phyloP scores from a whole-genome alignment of 2,888 invertebrate genomes.

The Agrenia bidenticulata region DNA sequence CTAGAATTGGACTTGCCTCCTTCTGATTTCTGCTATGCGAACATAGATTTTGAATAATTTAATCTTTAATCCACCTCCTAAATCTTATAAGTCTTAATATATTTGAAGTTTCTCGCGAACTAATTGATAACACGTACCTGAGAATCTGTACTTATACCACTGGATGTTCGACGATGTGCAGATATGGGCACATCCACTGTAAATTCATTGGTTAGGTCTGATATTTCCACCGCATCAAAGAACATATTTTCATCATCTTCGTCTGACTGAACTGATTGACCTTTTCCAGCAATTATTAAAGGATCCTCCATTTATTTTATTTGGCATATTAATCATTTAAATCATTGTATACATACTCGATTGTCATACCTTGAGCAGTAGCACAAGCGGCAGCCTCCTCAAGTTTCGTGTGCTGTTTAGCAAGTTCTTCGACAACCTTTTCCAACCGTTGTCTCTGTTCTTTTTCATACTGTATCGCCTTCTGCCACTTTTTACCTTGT shows the following conservation, averaged over 20 bases:
- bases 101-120: too few species aligned
- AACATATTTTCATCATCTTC: constrained; percentile 65
- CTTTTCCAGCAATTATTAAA: too few species aligned
- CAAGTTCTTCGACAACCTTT: constrained; percentile 96
- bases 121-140: constrained; percentile 54
- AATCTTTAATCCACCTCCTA: too few species aligned
- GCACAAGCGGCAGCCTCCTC: constrained; percentile 73
- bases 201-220: constrained; percentile 45
- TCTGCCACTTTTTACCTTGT: constrained; percentile 89
- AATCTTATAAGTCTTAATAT: too few species aligned
- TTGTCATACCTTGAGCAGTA: constrained; percentile 19
- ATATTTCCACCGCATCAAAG: constrained; percentile 63
- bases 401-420: constrained; percentile 91
- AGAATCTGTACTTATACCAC: constrained; percentile 54
- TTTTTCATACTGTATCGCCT: constrained; percentile 88
- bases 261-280: constrained; percentile 59
- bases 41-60: too few species aligned
- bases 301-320: constrained; percentile 16
- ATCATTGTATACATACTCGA: not conserved
- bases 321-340: not conserved
- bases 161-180: constrained; percentile 55
- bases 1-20: constrained; percentile 56
- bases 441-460: constrained; percentile 89
- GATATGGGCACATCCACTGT: constrained; percentile 53
- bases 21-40: constrained; percentile 49